Evolutionary conservation across 2,888 invertebrate genomes (phyloP), one percentile per base, ranked within the genome.

Genomic region (Laothoe populi): DNA sequence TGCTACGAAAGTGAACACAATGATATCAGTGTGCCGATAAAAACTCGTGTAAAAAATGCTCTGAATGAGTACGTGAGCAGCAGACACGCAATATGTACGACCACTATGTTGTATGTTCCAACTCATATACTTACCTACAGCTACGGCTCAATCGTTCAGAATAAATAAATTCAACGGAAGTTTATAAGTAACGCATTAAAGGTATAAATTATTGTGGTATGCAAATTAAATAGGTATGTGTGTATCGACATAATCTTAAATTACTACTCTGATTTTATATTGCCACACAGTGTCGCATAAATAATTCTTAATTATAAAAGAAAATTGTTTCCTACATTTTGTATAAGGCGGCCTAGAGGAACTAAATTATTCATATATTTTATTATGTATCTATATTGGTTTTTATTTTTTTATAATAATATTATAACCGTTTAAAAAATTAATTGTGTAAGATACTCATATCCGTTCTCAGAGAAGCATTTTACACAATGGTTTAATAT

Each of bases 1-100:
- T 89, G 85, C 87, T 87, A 90, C 88, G 90, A 90, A 90, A 90
- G 88, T 88, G 86, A 90, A 86, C 81, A 90, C 88, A 88, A 87
- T 87, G 87, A 87, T 88, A 88, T 86, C 87, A 86, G 86, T 82
- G 73, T 77, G 71, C 75, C 74, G 82, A 87, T 84, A 90, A 88
- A 88, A 87, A 87, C 77, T 73, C 70, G 68, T 79, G 80, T 82
- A 91, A 89, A 89, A 90, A 90, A 79, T 83, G 78, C 78, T 83
- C 81, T 85, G 82, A 86, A 87, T 87, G 85, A 84, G 81, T 83
- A 81, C 82, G 79, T 82, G 82, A 78, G 77, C 78, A 79, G 77
- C 70, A 73, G 70, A 78, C 82, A 83, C 77, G 82, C 83, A 75
- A 83, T 72, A 77, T 76, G 73, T 57, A 63, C 53, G 19, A 53